These are phyloP conservation scores for Cephus runcator DNA, from an alignment of 2,888 invertebrate species.

Conservation along the genomic window DNA sequence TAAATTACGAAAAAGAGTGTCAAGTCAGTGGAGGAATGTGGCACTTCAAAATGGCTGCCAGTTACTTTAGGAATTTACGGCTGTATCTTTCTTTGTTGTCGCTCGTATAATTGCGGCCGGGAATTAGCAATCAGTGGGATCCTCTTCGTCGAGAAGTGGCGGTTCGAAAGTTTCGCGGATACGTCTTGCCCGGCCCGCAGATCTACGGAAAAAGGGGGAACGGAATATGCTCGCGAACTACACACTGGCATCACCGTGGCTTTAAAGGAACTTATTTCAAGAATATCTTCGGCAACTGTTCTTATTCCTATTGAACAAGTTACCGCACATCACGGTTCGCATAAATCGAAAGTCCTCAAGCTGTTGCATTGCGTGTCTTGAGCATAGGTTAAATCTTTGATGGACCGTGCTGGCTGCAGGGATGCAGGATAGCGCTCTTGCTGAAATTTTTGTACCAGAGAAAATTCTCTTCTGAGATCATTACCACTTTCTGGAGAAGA, in stretches of 20 bases:
- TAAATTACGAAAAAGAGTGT: conserved; percentile 61
- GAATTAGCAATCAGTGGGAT: conserved; percentile 34
- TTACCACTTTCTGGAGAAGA: not conserved
- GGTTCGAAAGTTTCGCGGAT: conserved; percentile 37
- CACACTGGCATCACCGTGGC: conserved; percentile 25
- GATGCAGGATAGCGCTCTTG: conserved; percentile 16
- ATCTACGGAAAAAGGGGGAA: conserved; percentile 42
- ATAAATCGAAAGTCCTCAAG: not conserved
- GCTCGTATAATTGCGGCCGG: conserved; percentile 44
- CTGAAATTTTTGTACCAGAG: not conserved
- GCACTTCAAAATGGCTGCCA: conserved; percentile 82
- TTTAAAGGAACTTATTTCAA: conserved; percentile 40
- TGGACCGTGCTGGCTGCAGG: conserved; percentile 22
- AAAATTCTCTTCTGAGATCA: not conserved
- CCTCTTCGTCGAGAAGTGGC: conserved; percentile 39
- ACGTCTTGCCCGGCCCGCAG: conserved; percentile 32
- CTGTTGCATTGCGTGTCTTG: conserved; percentile 18
- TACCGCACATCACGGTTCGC: not conserved
- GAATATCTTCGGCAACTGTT: conserved; percentile 8
- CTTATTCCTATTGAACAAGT: not conserved
- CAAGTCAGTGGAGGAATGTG: conserved; percentile 71
- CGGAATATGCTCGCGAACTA: conserved; percentile 51
- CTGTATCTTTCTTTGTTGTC: conserved; percentile 65
- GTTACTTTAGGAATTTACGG: conserved; percentile 66
- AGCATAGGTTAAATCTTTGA: conserved; percentile 34